A percentile compares a stretch with the other conserved stretches of the same genome.
Conservation (phyloP, 2,888 invertebrate species). For the Lasioglossum lativentre region DNA sequence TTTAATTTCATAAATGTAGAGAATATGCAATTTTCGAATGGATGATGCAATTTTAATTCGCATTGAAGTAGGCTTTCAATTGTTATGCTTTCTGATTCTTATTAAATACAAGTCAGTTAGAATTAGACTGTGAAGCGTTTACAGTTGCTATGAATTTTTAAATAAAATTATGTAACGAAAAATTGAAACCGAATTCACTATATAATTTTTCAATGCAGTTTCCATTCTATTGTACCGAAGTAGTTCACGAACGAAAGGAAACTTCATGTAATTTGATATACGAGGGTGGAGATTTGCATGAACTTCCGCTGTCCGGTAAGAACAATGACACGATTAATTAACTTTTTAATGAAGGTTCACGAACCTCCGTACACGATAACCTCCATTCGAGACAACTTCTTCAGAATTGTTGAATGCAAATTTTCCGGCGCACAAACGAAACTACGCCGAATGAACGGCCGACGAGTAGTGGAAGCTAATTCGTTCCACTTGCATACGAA, state of each 20-base stretch:
- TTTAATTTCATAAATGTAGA: not conserved
- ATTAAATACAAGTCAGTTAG: not conserved
- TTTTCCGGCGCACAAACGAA: not conserved
- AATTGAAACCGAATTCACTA: not conserved
- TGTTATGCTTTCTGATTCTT: not conserved
- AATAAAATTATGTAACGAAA: not conserved
- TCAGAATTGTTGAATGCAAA: not conserved
- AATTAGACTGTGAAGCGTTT: not conserved
- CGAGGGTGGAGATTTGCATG: not conserved
- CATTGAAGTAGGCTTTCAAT: not conserved
- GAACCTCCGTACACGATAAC: not conserved
- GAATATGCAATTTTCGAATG: not conserved
- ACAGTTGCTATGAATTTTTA: not conserved
- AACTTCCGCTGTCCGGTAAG: not conserved
- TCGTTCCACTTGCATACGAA: constrained; percentile 18
- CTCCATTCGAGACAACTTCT: not conserved
- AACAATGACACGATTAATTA: not conserved
- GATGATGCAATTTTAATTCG: not conserved
- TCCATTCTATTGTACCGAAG: not conserved
- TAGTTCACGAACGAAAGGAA: not conserved
- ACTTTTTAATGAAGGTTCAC: not conserved
- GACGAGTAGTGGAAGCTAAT: not conserved
- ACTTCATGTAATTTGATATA: not conserved
- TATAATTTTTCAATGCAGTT: not conserved
- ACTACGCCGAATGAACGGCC: not conserved